Evolutionary conservation across 2,797 vertebrate species (phyloP).

Genomic region (Enteromius afrohamiltoni): DNA sequence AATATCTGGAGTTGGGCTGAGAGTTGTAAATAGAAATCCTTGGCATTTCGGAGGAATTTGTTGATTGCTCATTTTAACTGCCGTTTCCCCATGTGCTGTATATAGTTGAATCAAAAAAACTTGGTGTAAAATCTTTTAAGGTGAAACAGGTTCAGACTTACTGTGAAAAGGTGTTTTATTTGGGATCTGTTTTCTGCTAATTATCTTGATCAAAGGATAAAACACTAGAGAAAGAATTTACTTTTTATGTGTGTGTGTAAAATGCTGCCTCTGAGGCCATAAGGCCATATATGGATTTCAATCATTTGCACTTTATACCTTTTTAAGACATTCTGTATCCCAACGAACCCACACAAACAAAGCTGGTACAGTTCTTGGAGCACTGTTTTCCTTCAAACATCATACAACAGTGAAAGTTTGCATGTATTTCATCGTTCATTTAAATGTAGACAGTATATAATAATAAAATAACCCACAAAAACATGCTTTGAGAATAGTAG

Average conservation of each 20-base stretch:
- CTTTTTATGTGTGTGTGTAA: background rate
- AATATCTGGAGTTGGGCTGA: background rate
- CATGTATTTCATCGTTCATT: background rate
- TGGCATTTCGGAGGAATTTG: constrained; percentile 6
- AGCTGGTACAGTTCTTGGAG: background rate
- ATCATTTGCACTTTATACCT: background rate
- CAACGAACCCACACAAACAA: background rate
- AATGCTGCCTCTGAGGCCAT: background rate
- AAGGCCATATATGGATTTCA: background rate
- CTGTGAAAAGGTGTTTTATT: background rate
- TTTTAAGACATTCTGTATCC: background rate
- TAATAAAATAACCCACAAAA: background rate
- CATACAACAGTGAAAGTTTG: background rate
- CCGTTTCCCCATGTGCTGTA: background rate
- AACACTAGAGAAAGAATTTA: background rate
- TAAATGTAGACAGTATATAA: background rate
- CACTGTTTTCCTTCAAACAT: background rate
- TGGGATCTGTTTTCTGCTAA: background rate
- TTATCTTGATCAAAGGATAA: constrained; percentile 16
- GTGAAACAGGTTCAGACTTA: background rate
- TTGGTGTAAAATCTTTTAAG: background rate
- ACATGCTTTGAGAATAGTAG: background rate
- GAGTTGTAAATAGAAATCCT: background rate
- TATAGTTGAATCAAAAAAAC: background rate
- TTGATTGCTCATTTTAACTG: background rate